Evolutionary conservation across 53 echinoderm and acorn worm genomes (phyloP).

Genomic region (Temnopleurus reevesii): DNA sequence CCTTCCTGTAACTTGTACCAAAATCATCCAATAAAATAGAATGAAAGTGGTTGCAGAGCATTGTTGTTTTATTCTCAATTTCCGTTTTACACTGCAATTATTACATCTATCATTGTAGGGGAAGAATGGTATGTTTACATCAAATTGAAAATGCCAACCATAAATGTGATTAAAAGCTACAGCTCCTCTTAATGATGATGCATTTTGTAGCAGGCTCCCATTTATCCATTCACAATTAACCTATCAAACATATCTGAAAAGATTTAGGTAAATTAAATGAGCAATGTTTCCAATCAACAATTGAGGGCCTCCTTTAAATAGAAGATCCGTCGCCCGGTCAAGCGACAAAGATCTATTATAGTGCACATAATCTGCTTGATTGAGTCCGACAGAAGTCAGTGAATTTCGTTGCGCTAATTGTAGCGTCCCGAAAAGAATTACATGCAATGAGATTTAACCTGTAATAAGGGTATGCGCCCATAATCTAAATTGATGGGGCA

Average conservation of each 20-base stretch:
- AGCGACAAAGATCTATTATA: not conserved
- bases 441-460: constrained; percentile 13
- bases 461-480: not conserved
- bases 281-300: constrained; percentile 25
- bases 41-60: no score
- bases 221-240: not conserved
- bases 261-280: not conserved
- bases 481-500: constrained; percentile 34
- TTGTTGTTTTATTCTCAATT: no score
- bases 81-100: no score
- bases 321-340: not conserved
- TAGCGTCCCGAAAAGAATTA: constrained; percentile 10
- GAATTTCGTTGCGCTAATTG: constrained; percentile 30
- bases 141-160: not conserved
- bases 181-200: no score
- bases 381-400: constrained; percentile 38
- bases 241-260: not conserved
- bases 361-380: not conserved
- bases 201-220: no score
- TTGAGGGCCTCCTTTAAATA: not conserved
- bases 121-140: not conserved
- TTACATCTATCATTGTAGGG: no score
- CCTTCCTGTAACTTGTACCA: no score
- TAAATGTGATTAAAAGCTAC: not conserved
- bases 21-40: no score